These are phyloP conservation scores for Brevimyrus niger DNA, from an alignment of 2,113 vertebrate genomes.

Conservation along the genomic window DNA sequence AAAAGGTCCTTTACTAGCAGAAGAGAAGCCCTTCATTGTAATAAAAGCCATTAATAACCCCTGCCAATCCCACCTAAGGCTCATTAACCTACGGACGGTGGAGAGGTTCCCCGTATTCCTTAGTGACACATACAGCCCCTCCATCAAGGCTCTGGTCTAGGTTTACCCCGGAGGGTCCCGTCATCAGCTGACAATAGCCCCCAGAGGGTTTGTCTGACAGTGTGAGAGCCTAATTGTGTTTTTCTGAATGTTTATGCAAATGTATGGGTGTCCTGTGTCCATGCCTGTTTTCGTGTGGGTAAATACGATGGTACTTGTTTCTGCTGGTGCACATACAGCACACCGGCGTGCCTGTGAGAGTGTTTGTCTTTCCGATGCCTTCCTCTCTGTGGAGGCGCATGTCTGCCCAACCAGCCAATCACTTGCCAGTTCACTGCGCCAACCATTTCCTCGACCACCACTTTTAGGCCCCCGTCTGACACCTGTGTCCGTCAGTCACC, in stretches of 20 bases:
- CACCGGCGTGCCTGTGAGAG: background rate
- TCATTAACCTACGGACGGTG: background rate
- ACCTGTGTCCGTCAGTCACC: background rate
- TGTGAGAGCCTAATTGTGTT: background rate
- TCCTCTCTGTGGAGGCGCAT: background rate
- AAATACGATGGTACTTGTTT: background rate
- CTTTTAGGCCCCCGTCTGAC: background rate
- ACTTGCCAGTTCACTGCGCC: background rate
- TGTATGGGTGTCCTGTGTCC: background rate
- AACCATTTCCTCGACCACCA: background rate
- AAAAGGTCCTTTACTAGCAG: background rate
- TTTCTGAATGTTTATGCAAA: background rate
- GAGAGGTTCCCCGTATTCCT: background rate
- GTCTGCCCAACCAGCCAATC: background rate
- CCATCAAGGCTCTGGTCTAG: background rate
- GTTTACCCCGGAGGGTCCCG: background rate
- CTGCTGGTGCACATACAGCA: background rate
- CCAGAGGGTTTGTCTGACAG: background rate
- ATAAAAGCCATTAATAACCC: conserved; percentile 5
- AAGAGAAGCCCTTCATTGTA: background rate
- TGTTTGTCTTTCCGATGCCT: background rate
- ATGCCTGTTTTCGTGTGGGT: background rate
- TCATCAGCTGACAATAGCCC: background rate
- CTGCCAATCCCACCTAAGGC: conserved; percentile 8
- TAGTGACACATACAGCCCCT: background rate